Base-by-base conservation (phyloP, 1,140 invertebrate genomes). In the Calosoma granatense region DNA sequence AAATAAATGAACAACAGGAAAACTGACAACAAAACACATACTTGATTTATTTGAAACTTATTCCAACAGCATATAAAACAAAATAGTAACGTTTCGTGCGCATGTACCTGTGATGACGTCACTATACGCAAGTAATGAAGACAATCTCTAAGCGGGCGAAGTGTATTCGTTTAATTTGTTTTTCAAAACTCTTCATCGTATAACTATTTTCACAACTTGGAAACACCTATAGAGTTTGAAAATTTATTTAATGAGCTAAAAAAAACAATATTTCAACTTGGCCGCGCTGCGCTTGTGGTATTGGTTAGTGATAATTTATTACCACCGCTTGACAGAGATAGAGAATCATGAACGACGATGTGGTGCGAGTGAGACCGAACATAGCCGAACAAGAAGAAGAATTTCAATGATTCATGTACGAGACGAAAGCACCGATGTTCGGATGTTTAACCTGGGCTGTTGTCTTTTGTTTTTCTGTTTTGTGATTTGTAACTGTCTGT, bases 341-440 rank as follows among this genome's bases (percentile, higher is more conserved):
- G 41, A 54, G 12, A 2, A 55, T 60, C 22, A 55, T n/a, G 4
- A 4, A 12, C 17, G 17, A 17, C 3, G 6, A 47, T 12, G 9
- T 4, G 9, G 41, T 4, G 41, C 15, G 17, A 6, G 41, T 47
- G 15, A 47, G 41, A 11, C 17, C 14, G 19, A 59, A 63, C 20
- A 54, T 54, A 64, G 63, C 64, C 51, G 56, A 56, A 59, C 19
- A 61, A 39, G 22, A 51, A 51, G 22, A 59, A 55, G 64, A 65
- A 67, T 67, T 61, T 65, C 65, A 64, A 66, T 69, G 67, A 67
- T 69, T 67, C 66, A 69, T 67, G 65, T 56, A 67, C 63, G n/a
- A n/a, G 65, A 64, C 63, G 65, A 67, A 67, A 67, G 64, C n/a
- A n/a, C 59, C 67, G 61, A 67, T 67, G 67, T 68, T 68, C 62